These are phyloP conservation scores for Anoplopoma fimbria DNA, from an alignment of 2,113 vertebrate species.

Conservation along the genomic window DNA sequence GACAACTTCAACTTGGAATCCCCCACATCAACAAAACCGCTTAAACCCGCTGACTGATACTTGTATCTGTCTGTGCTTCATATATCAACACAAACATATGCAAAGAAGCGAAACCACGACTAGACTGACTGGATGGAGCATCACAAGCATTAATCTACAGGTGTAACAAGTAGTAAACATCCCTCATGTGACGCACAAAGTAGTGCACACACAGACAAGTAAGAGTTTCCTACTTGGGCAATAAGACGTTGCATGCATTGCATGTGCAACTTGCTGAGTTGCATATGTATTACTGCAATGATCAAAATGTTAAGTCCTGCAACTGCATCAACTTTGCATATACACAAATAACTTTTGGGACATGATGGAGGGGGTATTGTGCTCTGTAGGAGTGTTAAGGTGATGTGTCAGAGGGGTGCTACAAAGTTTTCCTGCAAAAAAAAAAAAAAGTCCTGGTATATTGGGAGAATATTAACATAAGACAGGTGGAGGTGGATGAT, in stretches of 20 bases:
- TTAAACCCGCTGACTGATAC: too few relatives aligned
- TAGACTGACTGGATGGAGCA: too few relatives aligned
- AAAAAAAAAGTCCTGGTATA: neutral
- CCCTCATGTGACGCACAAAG: neutral
- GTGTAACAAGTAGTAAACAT: neutral
- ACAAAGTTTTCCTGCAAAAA: neutral
- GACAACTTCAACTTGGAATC: neutral
- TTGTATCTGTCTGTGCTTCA: too few relatives aligned
- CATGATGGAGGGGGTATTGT: neutral
- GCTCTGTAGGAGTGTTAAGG: neutral
- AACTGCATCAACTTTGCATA: constrained; percentile 4
- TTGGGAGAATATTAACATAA: neutral
- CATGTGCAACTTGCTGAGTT: neutral
- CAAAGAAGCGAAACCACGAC: constrained; percentile 18
- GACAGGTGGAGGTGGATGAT: constrained; percentile 13
- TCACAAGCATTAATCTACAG: neutral
- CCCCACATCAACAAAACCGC: neutral
- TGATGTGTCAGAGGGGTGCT: constrained; percentile 25
- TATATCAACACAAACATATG: constrained; percentile 7
- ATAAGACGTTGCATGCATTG: neutral
- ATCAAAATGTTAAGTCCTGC: neutral
- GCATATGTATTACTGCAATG: too few relatives aligned
- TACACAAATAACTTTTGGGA: neutral
- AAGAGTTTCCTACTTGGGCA: neutral
- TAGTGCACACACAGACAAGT: neutral